Conservation (phyloP, 2,113 vertebrate genomes). For the Glaucidium brasilianum region DNA sequence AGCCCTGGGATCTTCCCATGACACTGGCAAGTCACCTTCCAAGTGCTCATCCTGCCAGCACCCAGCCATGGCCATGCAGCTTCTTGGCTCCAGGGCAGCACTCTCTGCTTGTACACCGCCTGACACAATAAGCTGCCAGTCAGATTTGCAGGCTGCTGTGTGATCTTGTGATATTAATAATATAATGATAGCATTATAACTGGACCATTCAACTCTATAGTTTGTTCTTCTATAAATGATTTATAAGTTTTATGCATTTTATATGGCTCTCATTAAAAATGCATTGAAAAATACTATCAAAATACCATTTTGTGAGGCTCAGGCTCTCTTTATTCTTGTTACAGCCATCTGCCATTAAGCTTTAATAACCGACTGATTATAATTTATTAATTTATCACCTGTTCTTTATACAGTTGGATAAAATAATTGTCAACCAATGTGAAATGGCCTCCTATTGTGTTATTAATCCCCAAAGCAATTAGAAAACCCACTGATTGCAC, state of each 20-base stretch:
- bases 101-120: background rate
- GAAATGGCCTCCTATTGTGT: slow-evolving; percentile 57
- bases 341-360: slow-evolving; percentile 59
- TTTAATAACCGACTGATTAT: slow-evolving; percentile 59
- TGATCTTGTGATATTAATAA: slow-evolving; percentile 44
- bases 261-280: slow-evolving; percentile 66
- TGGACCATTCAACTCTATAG: slow-evolving; percentile 38
- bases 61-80: fast-evolving
- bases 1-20: background rate
- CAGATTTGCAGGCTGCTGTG: background rate
- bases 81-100: fast-evolving
- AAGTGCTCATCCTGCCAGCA: background rate
- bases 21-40: background rate
- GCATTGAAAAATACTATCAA: slow-evolving; percentile 59
- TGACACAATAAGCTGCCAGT: background rate
- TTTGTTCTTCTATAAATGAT: slow-evolving; percentile 64
- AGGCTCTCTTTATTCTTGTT: slow-evolving; percentile 36
- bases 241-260: slow-evolving; percentile 67
- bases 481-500: slow-evolving; percentile 57
- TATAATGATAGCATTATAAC: slow-evolving; percentile 61
- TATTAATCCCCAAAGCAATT: slow-evolving; percentile 69
- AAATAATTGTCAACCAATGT: slow-evolving; percentile 57
- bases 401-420: slow-evolving; percentile 61
- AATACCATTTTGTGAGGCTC: slow-evolving; percentile 53
- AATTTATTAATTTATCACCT: slow-evolving; percentile 74